phyloP scores from a whole-genome alignment of 2,888 invertebrate species.

The Trichopria drosophilae region DNA sequence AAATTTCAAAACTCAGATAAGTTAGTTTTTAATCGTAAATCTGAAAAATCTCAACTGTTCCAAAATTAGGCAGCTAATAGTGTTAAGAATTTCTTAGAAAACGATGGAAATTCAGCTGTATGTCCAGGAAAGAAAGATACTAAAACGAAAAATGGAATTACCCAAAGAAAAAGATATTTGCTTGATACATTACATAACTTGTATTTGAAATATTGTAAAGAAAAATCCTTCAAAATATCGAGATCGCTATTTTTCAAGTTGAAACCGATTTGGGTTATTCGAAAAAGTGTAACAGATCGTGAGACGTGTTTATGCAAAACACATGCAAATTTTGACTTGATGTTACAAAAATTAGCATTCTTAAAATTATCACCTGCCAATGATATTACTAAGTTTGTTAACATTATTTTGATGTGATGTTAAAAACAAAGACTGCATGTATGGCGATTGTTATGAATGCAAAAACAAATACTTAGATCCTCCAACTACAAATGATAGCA shows the following conservation, averaged over 20 bases:
- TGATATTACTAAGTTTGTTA: too few species aligned
- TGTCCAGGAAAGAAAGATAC: slow-evolving; percentile 21
- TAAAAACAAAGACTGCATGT: too few species aligned
- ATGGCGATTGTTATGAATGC: too few species aligned
- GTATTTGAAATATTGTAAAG: slow-evolving; percentile 12
- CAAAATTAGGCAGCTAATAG: slow-evolving; percentile 18
- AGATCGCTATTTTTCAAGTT: slow-evolving; percentile 20
- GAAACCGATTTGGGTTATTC: slow-evolving; percentile 20
- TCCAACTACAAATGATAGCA: too few species aligned
- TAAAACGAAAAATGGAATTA: slow-evolving; percentile 16
- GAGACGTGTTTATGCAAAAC: slow-evolving; percentile 24
- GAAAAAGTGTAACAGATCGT: slow-evolving; percentile 14
- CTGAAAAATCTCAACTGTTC: slow-evolving; percentile 14
- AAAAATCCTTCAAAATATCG: slow-evolving; percentile 18
- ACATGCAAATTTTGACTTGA: slow-evolving; percentile 24
- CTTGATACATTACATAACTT: slow-evolving; percentile 18
- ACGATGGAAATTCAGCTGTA: slow-evolving; percentile 22
- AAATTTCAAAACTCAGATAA: slow-evolving; percentile 10
- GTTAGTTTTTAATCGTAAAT: slow-evolving; percentile 13
- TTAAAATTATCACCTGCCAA: slow-evolving; percentile 12
- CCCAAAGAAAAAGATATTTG: too few species aligned
- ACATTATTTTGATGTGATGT: too few species aligned
- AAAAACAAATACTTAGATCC: too few species aligned
- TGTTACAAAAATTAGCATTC: slow-evolving; percentile 9
- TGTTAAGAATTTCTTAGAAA: slow-evolving; percentile 21